Conservation (phyloP, 1,140 invertebrate genomes). For the Lepidurus apus region DNA sequence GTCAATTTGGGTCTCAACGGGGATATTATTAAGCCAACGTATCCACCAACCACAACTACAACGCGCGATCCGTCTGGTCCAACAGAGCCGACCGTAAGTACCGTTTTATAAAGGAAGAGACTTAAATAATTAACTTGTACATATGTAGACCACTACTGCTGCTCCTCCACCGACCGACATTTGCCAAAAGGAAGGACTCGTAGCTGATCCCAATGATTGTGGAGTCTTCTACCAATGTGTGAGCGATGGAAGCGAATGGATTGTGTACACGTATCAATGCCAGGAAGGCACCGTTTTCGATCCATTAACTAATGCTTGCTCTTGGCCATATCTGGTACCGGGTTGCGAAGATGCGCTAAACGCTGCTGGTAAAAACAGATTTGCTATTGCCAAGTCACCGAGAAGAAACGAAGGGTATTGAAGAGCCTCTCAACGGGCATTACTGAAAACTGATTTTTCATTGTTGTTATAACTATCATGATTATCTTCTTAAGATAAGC, state of each 20-base stretch:
- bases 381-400: neutral
- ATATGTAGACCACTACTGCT: neutral
- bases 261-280: conserved; percentile 34
- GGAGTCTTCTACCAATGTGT: conserved; percentile 28
- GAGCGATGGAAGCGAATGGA: conserved; percentile 27
- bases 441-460: neutral
- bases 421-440: neutral
- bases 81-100: neutral
- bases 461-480: neutral
- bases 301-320: conserved; percentile 34
- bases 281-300: conserved; percentile 38
- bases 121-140: neutral
- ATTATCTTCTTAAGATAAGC: neutral
- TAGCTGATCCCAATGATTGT: conserved; percentile 26
- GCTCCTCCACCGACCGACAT: neutral
- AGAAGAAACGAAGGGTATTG: neutral
- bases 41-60: conserved; percentile 25
- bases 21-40: conserved; percentile 30
- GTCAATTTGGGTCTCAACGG: conserved; percentile 37
- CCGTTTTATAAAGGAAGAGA: conserved; percentile 31
- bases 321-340: conserved; percentile 35
- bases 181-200: conserved; percentile 26
- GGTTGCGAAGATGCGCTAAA: conserved; percentile 33
- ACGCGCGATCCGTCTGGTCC: conserved; percentile 2
- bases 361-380: neutral